Evolutionary conservation across 2,888 invertebrate species (phyloP).

Genomic region (Cotesia congregata): DNA sequence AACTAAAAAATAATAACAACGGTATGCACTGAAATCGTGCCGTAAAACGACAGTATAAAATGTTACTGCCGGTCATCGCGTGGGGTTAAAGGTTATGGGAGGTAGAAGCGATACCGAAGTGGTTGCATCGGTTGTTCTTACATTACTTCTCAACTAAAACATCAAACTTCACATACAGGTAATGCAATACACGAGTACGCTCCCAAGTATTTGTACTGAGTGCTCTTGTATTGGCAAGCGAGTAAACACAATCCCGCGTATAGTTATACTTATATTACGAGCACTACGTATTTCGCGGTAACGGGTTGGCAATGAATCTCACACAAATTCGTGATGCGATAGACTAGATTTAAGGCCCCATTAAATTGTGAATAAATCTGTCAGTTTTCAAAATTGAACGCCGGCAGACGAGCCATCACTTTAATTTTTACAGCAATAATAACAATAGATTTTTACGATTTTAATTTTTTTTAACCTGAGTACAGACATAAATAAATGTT

Average conservation of each 20-base stretch:
- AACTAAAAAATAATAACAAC: background rate
- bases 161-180: background rate
- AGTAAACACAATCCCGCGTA: background rate
- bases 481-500: background rate
- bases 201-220: background rate
- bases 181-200: background rate
- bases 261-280: background rate
- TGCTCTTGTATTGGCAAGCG: conserved; percentile 1
- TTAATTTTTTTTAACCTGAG: background rate
- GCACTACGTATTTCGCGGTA: background rate
- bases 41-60: background rate
- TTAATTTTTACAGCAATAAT: background rate
- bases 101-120: background rate
- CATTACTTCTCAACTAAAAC: background rate
- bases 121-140: background rate
- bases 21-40: background rate
- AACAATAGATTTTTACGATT: background rate
- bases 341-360: conserved; percentile 28
- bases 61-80: background rate
- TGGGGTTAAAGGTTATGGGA: background rate
- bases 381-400: conserved; percentile 13
- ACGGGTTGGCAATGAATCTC: conserved; percentile 4
- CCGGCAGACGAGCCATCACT: background rate
- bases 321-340: conserved; percentile 4
- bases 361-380: conserved; percentile 21